Percentiles rank a stretch among this genome's conserved stretches.
Conservation (phyloP, 2,797 vertebrate species). For the Simalia tracyae region DNA sequence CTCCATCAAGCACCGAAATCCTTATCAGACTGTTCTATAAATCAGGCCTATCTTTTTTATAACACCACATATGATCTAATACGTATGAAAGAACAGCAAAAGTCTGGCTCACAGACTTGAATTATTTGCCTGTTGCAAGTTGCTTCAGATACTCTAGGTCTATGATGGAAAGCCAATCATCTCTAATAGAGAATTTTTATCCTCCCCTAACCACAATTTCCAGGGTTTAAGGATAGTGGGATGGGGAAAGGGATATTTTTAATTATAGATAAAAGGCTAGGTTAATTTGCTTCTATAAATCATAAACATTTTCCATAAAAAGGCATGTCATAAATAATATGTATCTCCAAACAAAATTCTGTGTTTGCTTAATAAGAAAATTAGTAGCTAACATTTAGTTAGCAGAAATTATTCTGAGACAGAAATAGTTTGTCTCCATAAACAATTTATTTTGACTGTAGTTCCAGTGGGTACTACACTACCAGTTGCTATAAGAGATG, state of each 20-base stretch:
- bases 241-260: background rate
- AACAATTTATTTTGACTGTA: background rate
- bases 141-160: background rate
- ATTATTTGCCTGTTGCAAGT: background rate
- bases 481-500: background rate
- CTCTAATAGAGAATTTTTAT: background rate
- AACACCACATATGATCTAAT: background rate
- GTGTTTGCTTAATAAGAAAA: background rate
- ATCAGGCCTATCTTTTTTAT: rapidly evolving
- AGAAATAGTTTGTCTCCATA: background rate
- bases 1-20: background rate
- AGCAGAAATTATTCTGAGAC: background rate
- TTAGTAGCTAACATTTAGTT: background rate
- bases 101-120: background rate
- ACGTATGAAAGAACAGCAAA: background rate
- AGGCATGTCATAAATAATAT: background rate
- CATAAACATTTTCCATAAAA: background rate
- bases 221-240: background rate
- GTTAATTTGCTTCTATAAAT: background rate
- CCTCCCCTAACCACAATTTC: background rate
- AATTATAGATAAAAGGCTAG: background rate
- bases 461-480: background rate
- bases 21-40: background rate
- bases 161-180: background rate
- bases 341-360: background rate